Evolutionary conservation across 2,797 vertebrate species (phyloP).

Genomic region (Chloroceryle amazona): DNA sequence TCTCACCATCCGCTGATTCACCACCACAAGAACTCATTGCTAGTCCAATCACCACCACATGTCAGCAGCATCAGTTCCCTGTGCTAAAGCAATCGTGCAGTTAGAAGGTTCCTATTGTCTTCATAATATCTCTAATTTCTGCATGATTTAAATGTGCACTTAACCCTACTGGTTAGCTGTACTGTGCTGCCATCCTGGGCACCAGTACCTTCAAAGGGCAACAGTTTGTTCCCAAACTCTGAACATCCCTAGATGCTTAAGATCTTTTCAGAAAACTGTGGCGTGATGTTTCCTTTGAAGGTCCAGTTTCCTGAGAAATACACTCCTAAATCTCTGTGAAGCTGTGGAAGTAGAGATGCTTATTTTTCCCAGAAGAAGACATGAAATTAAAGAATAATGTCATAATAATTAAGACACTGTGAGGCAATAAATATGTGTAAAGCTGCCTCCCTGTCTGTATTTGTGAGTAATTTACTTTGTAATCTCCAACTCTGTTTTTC

Average conservation of each 20-base stretch:
- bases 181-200: neutral
- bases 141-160: constrained; percentile 19
- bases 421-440: neutral
- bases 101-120: constrained; percentile 12
- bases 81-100: neutral
- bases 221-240: neutral
- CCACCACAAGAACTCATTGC: neutral
- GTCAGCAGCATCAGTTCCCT: neutral
- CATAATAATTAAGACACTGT: neutral
- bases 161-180: neutral
- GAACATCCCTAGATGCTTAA: neutral
- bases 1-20: neutral
- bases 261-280: neutral
- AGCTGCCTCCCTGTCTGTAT: neutral
- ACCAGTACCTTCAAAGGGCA: neutral
- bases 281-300: neutral
- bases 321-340: neutral
- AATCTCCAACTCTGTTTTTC: neutral
- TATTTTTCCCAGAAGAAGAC: neutral
- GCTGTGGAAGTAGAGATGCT: neutral
- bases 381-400: neutral
- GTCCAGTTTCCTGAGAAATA: neutral
- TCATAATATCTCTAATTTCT: constrained; percentile 25
- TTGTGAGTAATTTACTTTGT: neutral
- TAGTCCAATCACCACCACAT: neutral